A percentile compares a stretch with the other conserved stretches of the same genome.
These are phyloP conservation scores for Petrophora chlorosata DNA, from an alignment of 2,888 invertebrate genomes.

Conservation along the genomic window DNA sequence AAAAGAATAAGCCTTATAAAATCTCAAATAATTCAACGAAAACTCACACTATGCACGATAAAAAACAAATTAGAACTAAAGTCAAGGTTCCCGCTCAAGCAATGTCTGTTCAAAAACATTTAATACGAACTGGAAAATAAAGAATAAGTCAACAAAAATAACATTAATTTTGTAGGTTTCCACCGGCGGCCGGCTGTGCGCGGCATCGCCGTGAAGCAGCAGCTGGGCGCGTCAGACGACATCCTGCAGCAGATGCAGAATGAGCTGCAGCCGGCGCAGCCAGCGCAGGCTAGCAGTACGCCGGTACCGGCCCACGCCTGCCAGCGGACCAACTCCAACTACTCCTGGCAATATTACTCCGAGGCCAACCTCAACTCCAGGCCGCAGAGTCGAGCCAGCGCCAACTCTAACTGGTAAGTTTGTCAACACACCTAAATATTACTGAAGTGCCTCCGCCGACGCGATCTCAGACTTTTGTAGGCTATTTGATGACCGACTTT, in stretches of 20 bases:
- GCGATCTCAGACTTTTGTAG: not conserved
- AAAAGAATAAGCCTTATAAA: too few relatives aligned
- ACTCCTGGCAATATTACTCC: constrained; percentile 87
- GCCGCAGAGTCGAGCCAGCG: constrained; percentile 70
- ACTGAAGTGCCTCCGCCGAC: not conserved
- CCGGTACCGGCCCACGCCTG: constrained; percentile 64
- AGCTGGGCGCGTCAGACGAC: constrained; percentile 91
- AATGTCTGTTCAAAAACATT: too few relatives aligned
- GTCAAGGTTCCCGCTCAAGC: too few relatives aligned
- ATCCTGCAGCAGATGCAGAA: constrained; percentile 92
- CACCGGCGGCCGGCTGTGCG: constrained; percentile 94
- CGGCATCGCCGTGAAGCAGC: constrained; percentile 90
- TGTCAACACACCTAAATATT: not conserved
- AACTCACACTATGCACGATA: too few relatives aligned
- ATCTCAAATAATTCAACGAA: too few relatives aligned
- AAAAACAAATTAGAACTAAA: too few relatives aligned
- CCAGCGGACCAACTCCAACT: constrained; percentile 67
- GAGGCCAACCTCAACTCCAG: constrained; percentile 80
- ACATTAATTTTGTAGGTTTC: constrained; percentile 76
- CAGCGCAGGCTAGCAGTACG: constrained; percentile 54
- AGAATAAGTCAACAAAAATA: too few relatives aligned
- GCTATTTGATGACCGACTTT: too few relatives aligned
- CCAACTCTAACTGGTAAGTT: constrained; percentile 66
- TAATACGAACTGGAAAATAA: too few relatives aligned
- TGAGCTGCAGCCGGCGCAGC: constrained; percentile 79